Evolutionary conservation across 2,113 vertebrate species (phyloP).

Genomic region (Candoia aspera): DNA sequence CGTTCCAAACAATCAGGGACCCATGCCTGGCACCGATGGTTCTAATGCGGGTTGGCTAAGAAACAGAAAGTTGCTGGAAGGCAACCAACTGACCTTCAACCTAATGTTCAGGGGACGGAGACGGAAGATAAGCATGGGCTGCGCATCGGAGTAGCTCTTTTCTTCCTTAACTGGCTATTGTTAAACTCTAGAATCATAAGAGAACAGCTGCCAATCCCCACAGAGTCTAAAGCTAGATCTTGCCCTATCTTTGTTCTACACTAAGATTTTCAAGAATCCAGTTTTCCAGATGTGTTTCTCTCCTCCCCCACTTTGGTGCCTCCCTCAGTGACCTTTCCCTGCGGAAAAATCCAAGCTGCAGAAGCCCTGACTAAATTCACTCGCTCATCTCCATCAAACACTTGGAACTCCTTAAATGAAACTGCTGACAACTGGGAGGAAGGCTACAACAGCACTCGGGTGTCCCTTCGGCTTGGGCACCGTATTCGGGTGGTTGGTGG

Average conservation of each 20-base stretch:
- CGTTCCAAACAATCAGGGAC: neutral
- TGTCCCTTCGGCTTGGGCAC: neutral
- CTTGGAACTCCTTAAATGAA: slow-evolving; percentile 34
- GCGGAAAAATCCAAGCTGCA: slow-evolving; percentile 70
- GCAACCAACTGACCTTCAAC: neutral
- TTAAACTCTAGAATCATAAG: neutral
- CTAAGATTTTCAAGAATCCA: neutral
- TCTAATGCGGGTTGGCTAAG: neutral
- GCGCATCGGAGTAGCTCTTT: neutral
- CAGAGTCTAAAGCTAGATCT: neutral
- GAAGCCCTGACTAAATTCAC: slow-evolving; percentile 23
- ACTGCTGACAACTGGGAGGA: fast-evolving
- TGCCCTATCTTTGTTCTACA: neutral
- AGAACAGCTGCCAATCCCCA: neutral
- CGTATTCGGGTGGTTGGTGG: slow-evolving; percentile 82
- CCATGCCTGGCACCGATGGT: neutral
- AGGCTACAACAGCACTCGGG: slow-evolving; percentile 3
- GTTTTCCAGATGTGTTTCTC: neutral
- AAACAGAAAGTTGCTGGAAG: neutral
- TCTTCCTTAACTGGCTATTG: neutral
- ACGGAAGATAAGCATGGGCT: neutral
- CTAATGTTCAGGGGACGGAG: neutral
- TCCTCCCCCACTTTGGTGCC: too few relatives aligned
- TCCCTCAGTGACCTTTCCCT: slow-evolving; percentile 72
- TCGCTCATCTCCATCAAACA: neutral